A percentile compares a stretch with the other conserved stretches of the same genome.
These are phyloP conservation scores for Phoronis australis DNA, from an alignment of 2,888 invertebrate species.

Conservation along the genomic window DNA sequence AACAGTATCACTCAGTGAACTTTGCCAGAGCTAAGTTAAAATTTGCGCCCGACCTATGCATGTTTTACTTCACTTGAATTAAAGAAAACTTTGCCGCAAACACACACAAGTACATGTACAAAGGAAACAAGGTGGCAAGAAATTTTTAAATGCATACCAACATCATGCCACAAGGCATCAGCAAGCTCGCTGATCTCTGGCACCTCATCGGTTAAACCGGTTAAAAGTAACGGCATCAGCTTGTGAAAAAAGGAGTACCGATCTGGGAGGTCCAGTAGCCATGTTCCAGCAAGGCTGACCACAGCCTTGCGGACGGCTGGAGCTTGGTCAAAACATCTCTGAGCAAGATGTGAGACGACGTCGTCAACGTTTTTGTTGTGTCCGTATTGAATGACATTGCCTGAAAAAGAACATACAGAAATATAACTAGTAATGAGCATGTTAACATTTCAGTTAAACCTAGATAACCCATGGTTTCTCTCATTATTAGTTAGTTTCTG, in stretches of 20 bases:
- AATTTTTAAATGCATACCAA: neutral
- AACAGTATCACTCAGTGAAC: too few species aligned
- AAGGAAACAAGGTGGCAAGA: too few species aligned
- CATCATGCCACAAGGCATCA: slow-evolving; percentile 50
- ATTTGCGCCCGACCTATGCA: too few species aligned
- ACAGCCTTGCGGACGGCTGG: slow-evolving; percentile 72
- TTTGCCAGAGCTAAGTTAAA: too few species aligned
- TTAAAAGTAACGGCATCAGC: slow-evolving; percentile 76
- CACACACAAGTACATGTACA: neutral
- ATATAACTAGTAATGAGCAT: neutral
- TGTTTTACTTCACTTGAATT: too few species aligned
- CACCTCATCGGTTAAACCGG: slow-evolving; percentile 77
- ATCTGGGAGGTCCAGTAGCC: slow-evolving; percentile 74
- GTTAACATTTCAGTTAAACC: neutral
- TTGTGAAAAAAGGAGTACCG: slow-evolving; percentile 85
- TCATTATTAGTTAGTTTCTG: too few species aligned
- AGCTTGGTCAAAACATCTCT: slow-evolving; percentile 79
- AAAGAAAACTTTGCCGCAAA: too few species aligned
- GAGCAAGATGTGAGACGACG: slow-evolving; percentile 74
- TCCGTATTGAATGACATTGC: slow-evolving; percentile 63
- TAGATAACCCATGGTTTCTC: too few species aligned
- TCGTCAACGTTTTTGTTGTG: slow-evolving; percentile 68
- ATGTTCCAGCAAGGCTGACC: slow-evolving; percentile 68
- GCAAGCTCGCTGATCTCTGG: slow-evolving; percentile 57
- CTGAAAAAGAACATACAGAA: slow-evolving; percentile 25